Percentiles rank a stretch among this genome's conserved stretches.
Conservation (phyloP, 2,797 vertebrate genomes). For the Muscicapa comitata region DNA sequence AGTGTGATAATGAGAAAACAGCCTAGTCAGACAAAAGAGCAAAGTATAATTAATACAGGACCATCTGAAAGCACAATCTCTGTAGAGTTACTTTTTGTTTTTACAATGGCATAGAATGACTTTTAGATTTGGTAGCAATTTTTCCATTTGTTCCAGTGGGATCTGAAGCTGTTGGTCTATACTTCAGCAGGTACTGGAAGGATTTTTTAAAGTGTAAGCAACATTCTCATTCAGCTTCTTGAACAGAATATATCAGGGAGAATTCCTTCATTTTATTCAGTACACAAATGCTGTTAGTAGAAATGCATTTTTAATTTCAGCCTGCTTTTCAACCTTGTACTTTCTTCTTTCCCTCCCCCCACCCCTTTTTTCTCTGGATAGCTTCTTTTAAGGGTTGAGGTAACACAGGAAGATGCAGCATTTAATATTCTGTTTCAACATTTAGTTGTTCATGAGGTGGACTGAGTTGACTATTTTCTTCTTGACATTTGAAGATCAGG, state of each 20-base stretch:
- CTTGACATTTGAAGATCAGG: slow-evolving; percentile 34
- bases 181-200: background rate
- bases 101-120: background rate
- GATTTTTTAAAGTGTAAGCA: background rate
- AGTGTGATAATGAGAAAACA: background rate
- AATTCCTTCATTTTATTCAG: background rate
- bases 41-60: background rate
- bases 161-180: background rate
- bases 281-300: background rate
- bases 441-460: background rate
- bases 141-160: background rate
- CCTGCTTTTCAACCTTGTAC: background rate
- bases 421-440: background rate
- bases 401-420: background rate
- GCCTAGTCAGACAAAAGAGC: background rate
- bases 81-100: background rate
- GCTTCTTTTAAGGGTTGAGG: background rate
- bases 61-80: background rate
- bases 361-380: background rate
- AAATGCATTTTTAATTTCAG: background rate
- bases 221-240: background rate
- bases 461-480: background rate
- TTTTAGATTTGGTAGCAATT: background rate
- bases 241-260: background rate
- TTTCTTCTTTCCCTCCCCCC: background rate